Evolutionary conservation across 2,888 invertebrate genomes (phyloP), one percentile per base, ranked within the genome.

Genomic region (Protophormia terraenovae): DNA sequence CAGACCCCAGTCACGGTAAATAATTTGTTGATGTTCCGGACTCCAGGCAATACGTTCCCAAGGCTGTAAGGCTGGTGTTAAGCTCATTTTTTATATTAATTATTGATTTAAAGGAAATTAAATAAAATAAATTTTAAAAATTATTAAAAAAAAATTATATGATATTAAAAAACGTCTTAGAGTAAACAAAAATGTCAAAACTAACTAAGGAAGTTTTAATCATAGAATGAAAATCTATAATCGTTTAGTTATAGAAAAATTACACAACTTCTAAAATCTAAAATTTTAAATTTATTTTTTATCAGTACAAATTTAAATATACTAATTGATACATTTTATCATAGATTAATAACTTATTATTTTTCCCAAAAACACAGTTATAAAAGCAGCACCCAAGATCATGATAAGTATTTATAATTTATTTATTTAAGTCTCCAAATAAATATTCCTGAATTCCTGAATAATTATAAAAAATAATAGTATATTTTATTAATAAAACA

Each of bases 1-100:
- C 0, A 88, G 86, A 3, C 91, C 92, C 92, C 92, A 92, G 35
- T 92, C 92, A 5, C 90, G 88, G 16, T 91, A 92, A 16, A 92
- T 90, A n/a, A 89, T 76, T 81, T 91, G 92, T n/a, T 90, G 88
- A 3, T 90, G 88, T 50, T 91, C 90, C 0, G 88, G 87, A 12
- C 86, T 87, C 89, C 90, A 90, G 12, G 89, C 89, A 7, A 91
- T 87, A 24, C 88, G 89, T 19, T 88, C 86, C 91, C 91, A 91
- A 22, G 88, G 87, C 3, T 88, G 87, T 4, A 86, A 1, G 1
- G 73, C 45, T 24, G 79, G 67, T 29, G 45, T 73, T 22, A 47
- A 22, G 53, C 47, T 24, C 83, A 83, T 83, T 50, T 71, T 66
- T 29, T 50, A 22, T 8, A 62, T 29, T 22, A 4, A 24, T 16